Base-by-base conservation (phyloP, 2,797 vertebrate species). In the Ctenopoma kingsleyae region DNA sequence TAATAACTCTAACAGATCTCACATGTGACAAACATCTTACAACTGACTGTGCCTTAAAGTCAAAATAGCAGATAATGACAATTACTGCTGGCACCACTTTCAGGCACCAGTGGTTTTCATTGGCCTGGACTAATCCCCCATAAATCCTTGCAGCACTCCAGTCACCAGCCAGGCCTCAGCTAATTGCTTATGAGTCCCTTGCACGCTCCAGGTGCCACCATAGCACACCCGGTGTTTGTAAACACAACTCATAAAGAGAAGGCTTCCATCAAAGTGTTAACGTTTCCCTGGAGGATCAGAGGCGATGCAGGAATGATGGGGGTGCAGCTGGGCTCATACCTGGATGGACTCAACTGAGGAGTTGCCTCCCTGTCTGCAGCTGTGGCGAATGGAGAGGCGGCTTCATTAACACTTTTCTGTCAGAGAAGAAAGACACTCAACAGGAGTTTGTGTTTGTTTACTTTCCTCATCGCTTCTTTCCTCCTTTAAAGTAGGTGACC, bases 21-120 rank as follows among this genome's bases (percentile, higher is more conserved):
- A 32, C 44, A 86, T 53, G 67, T 78, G 80, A 87, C 83, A 82
- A 84, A 83, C 80, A 76, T 76, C 69, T 56, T 63, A 84, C 78
- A 51, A 82, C 82, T 84, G 74, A 79, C 76, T 78, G 82, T 57
- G 87, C 69, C 74, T 80, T 68, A 77, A 87, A 76, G 76, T 89
- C 75, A 66, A 81, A 86, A 58, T 71, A 69, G 50, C 67, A 90
- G 87, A 87, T 85, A 71, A 85, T 67, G 67, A 78, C 83, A 85
- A 89, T 89, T 86, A 89, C 83, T 70, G 79, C 81, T 83, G 87
- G 88, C 83, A 89, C 83, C 89, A 92, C 89, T 94, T 93, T 92
- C 88, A 93, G 91, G 91, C 91, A 91, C 90, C 83, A 89, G 78
- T 62, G 79, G 82, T 88, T 94, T 95, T 94, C 88, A 92, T 84